These are phyloP conservation scores for Myrmecophaga tridactyla DNA, from an alignment of 2,113 vertebrate genomes.

Conservation along the genomic window DNA sequence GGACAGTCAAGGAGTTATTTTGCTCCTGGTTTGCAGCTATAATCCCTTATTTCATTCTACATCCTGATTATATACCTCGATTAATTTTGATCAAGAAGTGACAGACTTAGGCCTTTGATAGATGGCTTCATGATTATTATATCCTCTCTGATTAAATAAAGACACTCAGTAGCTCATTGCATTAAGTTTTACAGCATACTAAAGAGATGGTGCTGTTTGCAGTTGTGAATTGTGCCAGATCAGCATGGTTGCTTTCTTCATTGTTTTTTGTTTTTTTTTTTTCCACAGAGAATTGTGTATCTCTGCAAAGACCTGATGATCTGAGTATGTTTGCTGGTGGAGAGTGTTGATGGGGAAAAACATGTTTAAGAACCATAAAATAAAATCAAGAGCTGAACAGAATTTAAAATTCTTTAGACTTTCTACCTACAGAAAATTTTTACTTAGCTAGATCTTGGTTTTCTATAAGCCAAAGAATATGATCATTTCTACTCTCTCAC, in stretches of 20 bases:
- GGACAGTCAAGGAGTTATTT: not conserved
- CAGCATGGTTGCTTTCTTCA: fast-evolving
- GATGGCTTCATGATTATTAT: not conserved
- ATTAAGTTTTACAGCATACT: not conserved
- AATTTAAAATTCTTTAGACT: not conserved
- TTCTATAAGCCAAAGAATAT: not conserved
- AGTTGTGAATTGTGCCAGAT: not conserved
- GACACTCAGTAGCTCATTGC: not conserved
- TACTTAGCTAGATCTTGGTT: not conserved
- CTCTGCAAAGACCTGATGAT: not conserved
- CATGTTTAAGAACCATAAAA: not conserved
- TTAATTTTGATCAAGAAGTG: not conserved
- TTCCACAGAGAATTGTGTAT: not conserved
- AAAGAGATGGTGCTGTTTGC: not conserved
- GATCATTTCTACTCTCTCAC: not conserved
- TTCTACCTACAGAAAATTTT: not conserved
- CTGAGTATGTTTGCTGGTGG: not conserved
- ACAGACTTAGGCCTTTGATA: not conserved
- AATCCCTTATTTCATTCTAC: not conserved
- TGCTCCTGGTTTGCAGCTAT: not conserved
- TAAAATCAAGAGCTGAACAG: not conserved
- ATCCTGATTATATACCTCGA: not conserved
- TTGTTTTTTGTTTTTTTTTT: no score
- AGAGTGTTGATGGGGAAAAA: not conserved
- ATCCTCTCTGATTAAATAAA: not conserved